Conservation (phyloP, 2,888 invertebrate genomes). For the Timandra comae region DNA sequence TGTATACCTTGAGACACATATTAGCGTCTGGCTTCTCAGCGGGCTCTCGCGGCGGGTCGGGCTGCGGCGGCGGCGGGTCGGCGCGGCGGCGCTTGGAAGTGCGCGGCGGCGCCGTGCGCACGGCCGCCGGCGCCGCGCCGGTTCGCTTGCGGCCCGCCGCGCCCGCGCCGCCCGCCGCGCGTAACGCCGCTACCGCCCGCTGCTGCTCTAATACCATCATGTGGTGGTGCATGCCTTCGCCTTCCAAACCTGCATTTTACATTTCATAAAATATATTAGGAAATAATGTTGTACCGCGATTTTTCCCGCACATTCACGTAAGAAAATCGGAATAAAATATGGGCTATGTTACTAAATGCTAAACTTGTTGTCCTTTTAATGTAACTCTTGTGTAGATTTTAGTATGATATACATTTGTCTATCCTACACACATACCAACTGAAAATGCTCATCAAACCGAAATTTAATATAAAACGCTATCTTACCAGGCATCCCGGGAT, state of each 20-base stretch:
- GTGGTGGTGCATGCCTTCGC: conserved; percentile 76
- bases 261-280: too few species aligned
- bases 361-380: too few species aligned
- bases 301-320: too few species aligned
- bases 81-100: conserved; percentile 45
- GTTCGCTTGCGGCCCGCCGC: too few species aligned
- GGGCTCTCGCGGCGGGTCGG: conserved; percentile 80
- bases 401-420: too few species aligned
- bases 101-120: conserved; percentile 54
- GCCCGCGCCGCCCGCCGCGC: conserved; percentile 29
- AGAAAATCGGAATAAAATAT: too few species aligned
- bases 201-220: conserved; percentile 76
- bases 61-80: conserved; percentile 60
- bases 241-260: conserved; percentile 68
- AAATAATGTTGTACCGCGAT: too few species aligned
- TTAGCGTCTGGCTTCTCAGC: conserved; percentile 89
- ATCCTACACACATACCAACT: too few species aligned
- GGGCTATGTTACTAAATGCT: too few species aligned
- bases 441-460: neutral
- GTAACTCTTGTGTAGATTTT: too few species aligned
- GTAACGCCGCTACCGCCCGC: conserved; percentile 67
- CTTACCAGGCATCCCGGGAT: conserved; percentile 73
- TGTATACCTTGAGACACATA: conserved; percentile 86
- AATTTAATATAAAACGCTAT: conserved; percentile 1
- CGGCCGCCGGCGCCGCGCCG: conserved; percentile 32